phyloP scores from a whole-genome alignment of 2,797 vertebrate genomes.

The Megaceryle alcyon region DNA sequence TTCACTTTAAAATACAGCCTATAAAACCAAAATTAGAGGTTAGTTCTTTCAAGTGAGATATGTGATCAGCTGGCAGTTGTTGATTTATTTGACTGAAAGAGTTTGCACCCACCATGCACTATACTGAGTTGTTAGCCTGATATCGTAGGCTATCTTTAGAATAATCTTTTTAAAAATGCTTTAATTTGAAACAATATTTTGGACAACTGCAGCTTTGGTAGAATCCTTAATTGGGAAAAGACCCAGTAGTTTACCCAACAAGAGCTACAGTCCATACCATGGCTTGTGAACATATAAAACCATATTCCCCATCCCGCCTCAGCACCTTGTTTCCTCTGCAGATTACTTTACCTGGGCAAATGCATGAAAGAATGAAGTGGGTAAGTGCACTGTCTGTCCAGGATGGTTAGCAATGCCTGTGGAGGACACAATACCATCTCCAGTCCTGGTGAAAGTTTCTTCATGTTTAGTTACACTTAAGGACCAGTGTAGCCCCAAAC shows the following conservation, averaged over 20 bases:
- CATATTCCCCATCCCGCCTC: neutral
- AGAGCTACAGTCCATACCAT: neutral
- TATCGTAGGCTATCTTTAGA: accelerated
- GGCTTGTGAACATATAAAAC: neutral
- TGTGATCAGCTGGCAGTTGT: neutral
- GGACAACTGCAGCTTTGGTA: neutral
- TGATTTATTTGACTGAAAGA: neutral
- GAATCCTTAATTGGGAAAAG: neutral
- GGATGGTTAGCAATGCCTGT: neutral
- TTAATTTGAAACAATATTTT: neutral
- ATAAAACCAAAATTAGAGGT: neutral
- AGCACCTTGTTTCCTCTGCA: neutral
- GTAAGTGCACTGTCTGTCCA: neutral
- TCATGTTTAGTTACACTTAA: neutral
- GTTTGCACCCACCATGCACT: neutral
- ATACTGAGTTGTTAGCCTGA: neutral
- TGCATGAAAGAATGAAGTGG: neutral
- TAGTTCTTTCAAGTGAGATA: neutral
- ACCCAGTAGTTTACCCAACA: neutral
- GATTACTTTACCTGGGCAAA: neutral
- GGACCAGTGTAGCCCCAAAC: neutral
- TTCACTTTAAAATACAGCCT: too few relatives aligned
- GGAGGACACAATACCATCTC: accelerated
- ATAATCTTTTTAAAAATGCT: neutral
- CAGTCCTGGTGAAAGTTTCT: neutral